Evolutionary conservation across 2,113 vertebrate species (phyloP).

Genomic region (Lophura nycthemera): DNA sequence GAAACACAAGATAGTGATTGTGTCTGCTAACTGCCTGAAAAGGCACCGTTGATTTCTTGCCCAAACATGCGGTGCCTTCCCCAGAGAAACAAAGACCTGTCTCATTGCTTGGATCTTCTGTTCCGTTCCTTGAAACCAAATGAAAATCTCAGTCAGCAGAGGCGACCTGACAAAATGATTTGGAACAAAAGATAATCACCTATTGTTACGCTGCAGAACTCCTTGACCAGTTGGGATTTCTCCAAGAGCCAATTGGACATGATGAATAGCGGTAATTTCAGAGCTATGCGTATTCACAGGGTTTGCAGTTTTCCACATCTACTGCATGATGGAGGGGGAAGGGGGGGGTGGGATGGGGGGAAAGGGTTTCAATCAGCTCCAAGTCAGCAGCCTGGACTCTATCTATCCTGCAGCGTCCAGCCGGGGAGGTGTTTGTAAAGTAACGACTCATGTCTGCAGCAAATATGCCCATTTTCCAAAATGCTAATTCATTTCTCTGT

Average conservation of each 20-base stretch:
- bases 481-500: not conserved
- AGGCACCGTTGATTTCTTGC: not conserved
- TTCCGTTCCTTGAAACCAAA: not conserved
- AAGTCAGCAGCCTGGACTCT: not conserved
- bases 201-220: constrained; percentile 14
- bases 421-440: not conserved
- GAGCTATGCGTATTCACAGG: not conserved
- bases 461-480: not conserved
- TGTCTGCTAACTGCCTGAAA: not conserved
- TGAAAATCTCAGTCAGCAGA: not conserved
- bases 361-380: not conserved
- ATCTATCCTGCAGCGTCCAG: not conserved
- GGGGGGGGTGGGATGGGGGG: too few species aligned
- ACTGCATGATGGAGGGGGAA: not conserved
- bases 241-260: constrained; percentile 10
- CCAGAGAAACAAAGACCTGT: not conserved
- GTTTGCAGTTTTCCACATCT: constrained; percentile 10
- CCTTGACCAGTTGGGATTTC: not conserved
- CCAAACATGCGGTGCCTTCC: not conserved
- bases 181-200: not conserved
- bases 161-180: not conserved
- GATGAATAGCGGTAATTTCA: constrained; percentile 16
- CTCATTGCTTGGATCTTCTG: not conserved
- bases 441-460: not conserved
- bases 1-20: not conserved